Percentiles rank a stretch among this genome's conserved stretches.
Evolutionary conservation across 2,888 invertebrate genomes (phyloP).

Genomic region (Oxystoma pomonae): DNA sequence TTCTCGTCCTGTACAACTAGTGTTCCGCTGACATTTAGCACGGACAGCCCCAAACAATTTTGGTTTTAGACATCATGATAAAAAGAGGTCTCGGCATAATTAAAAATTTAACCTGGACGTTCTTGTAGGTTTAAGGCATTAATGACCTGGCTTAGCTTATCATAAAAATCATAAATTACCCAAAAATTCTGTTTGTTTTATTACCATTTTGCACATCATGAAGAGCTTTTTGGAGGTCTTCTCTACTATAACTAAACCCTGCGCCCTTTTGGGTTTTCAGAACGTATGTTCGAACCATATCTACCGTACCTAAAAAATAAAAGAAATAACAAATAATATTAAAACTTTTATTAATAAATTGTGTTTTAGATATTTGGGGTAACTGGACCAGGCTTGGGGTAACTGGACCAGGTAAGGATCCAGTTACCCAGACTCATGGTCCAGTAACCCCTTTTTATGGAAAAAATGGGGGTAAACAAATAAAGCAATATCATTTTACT

Average conservation of each 20-base stretch:
- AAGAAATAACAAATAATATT: too few relatives aligned
- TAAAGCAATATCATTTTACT: too few relatives aligned
- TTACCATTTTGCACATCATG: too few relatives aligned
- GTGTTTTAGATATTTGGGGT: too few relatives aligned
- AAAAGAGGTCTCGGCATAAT: slow-evolving; percentile 22
- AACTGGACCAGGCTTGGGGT: neutral
- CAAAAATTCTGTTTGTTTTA: too few relatives aligned
- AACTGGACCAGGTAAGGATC: neutral
- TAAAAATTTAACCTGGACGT: slow-evolving; percentile 18
- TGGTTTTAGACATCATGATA: slow-evolving; percentile 23
- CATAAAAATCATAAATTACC: neutral
- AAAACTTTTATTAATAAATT: too few relatives aligned
- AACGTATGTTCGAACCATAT: too few relatives aligned
- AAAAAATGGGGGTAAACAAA: neutral
- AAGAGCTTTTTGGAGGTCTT: too few relatives aligned
- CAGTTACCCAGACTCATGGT: neutral
- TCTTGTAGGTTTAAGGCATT: slow-evolving; percentile 14
- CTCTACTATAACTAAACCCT: too few relatives aligned
- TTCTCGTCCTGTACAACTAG: slow-evolving; percentile 14
- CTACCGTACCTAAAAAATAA: too few relatives aligned
- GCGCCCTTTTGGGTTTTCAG: too few relatives aligned
- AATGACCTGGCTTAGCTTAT: neutral
- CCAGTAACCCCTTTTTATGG: neutral
- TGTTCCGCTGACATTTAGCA: neutral
- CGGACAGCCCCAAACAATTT: slow-evolving; percentile 19